Conservation (phyloP, 2,113 vertebrate genomes). For the Speoplatyrhinus poulsoni region DNA sequence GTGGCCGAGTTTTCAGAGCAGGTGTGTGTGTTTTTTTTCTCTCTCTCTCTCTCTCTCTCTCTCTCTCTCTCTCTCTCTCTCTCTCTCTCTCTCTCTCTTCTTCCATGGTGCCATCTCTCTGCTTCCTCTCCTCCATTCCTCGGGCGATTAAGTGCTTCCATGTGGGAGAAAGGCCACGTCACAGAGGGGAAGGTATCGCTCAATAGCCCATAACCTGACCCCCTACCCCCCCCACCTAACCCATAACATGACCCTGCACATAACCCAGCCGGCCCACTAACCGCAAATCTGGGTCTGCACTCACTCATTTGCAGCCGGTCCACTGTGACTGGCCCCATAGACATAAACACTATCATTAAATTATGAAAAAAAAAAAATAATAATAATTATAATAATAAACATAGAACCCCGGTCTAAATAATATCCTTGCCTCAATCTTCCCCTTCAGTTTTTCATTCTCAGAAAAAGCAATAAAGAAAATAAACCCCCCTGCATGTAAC, state of each 20-base stretch:
- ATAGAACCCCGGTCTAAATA: neutral
- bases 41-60: neutral
- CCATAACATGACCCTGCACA: neutral
- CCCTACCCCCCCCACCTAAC: no score
- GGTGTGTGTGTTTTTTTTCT: no score
- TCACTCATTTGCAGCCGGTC: conserved; percentile 11
- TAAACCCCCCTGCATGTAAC: no score
- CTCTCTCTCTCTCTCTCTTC: neutral
- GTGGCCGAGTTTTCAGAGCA: no score
- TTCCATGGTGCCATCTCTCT: neutral
- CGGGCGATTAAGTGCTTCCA: conserved; percentile 38
- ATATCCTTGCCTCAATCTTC: neutral
- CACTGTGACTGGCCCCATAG: conserved; percentile 12
- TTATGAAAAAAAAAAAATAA: conserved; percentile 3
- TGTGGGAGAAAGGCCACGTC: conserved; percentile 36
- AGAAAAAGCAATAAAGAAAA: neutral
- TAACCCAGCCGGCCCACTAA: conserved; percentile 11
- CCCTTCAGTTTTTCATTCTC: neutral
- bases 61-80: neutral
- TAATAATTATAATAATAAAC: neutral
- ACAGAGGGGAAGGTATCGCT: conserved; percentile 1
- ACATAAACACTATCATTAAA: conserved; percentile 34
- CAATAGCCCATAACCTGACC: neutral
- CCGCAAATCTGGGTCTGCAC: conserved; percentile 22
- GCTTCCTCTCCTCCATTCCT: neutral